These are phyloP conservation scores for Belgica antarctica DNA, from an alignment of 2,888 invertebrate genomes.

Conservation along the genomic window DNA sequence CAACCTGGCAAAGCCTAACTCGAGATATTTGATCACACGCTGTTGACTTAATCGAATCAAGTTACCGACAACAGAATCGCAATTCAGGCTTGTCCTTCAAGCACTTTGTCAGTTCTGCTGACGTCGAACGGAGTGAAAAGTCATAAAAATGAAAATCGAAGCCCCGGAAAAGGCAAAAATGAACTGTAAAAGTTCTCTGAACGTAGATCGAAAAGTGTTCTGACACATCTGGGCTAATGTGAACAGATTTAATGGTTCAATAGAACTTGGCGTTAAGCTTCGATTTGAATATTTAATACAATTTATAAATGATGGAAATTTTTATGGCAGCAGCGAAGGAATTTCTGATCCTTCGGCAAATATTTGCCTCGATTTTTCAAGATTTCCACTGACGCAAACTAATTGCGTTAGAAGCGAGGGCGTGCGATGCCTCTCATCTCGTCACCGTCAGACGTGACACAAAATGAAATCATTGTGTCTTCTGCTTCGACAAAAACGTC, in stretches of 20 bases:
- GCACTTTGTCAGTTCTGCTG: background rate
- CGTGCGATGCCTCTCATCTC: background rate
- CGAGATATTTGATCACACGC: too few relatives aligned
- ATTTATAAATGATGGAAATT: constrained; percentile 30
- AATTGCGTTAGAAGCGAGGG: constrained; percentile 28
- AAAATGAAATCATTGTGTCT: constrained; percentile 11
- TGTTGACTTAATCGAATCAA: too few relatives aligned
- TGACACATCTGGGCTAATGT: constrained; percentile 29
- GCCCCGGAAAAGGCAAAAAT: background rate
- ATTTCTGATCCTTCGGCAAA: constrained; percentile 32
- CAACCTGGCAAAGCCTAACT: constrained; percentile 15
- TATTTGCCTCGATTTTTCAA: constrained; percentile 35
- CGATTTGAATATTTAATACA: constrained; percentile 36
- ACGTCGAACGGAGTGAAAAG: background rate
- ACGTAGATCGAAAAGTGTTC: background rate
- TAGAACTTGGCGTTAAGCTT: constrained; percentile 14
- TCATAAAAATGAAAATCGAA: background rate
- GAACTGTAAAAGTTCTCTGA: background rate
- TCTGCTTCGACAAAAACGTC: constrained; percentile 12
- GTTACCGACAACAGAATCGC: too few relatives aligned
- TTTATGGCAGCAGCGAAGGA: background rate
- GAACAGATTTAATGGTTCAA: constrained; percentile 25
- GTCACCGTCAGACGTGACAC: constrained; percentile 10
- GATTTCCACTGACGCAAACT: background rate
- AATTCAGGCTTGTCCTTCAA: constrained; percentile 20